Conservation (phyloP, 2,113 vertebrate species). For the Tringa solitaria region DNA sequence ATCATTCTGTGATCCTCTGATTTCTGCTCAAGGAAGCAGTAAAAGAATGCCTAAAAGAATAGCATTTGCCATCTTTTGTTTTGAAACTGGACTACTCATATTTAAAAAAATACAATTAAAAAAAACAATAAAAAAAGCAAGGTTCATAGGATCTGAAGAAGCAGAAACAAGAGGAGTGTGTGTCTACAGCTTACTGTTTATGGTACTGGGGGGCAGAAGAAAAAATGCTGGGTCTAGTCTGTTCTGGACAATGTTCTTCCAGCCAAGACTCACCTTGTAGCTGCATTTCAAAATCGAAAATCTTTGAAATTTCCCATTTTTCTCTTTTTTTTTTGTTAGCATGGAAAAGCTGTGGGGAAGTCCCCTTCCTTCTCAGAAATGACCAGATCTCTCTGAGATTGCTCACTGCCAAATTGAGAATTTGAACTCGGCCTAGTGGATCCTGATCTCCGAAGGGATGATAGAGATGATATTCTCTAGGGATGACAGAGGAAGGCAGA, state of each 20-base stretch:
- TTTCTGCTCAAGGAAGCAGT: background rate
- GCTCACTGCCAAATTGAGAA: background rate
- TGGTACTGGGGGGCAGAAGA: background rate
- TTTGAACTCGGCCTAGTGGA: background rate
- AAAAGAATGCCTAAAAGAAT: background rate
- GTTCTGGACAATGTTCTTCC: background rate
- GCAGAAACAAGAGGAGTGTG: background rate
- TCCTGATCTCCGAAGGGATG: background rate
- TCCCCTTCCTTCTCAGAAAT: background rate
- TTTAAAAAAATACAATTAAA: background rate
- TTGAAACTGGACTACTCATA: background rate
- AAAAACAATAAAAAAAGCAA: background rate
- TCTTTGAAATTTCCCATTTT: background rate
- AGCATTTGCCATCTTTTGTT: background rate
- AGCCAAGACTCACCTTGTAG: background rate
- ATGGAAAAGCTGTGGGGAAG: background rate
- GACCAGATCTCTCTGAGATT: background rate
- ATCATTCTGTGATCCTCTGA: too few species aligned
- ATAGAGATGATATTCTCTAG: background rate
- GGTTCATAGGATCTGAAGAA: background rate
- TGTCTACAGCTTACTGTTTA: background rate
- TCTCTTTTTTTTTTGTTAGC: background rate
- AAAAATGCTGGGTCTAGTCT: background rate
- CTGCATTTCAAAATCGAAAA: background rate
- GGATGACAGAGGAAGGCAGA: background rate